Evolutionary conservation across 64 coral and sea anemone genomes (phyloP).

Genomic region (Actinia equina): DNA sequence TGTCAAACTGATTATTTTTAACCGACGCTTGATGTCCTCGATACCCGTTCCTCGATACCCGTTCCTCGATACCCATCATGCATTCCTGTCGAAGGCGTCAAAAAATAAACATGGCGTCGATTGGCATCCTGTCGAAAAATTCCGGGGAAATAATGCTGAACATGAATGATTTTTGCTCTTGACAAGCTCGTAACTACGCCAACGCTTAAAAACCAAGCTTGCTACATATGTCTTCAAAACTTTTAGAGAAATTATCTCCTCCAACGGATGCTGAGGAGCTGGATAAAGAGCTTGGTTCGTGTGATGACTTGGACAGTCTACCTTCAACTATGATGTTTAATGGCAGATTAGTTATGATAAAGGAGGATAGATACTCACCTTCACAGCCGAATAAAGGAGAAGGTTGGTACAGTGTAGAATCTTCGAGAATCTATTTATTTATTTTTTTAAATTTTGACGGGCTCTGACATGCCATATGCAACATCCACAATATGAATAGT

Average conservation of each 20-base stretch:
- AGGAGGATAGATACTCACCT: neutral
- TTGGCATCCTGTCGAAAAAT: neutral
- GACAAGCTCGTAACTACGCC: neutral
- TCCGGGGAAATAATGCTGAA: neutral
- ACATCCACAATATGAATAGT: neutral
- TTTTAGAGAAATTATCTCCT: slow-evolving; percentile 13
- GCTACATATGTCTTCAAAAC: slow-evolving; percentile 18
- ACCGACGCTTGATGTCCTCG: neutral
- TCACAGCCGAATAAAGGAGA: slow-evolving; percentile 3
- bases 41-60: too few relatives aligned
- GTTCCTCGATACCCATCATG: slow-evolving; percentile 17
- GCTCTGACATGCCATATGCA: neutral
- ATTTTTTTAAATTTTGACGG: neutral
- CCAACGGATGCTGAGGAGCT: neutral
- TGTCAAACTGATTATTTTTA: too few relatives aligned
- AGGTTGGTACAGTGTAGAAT: neutral
- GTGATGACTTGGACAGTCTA: slow-evolving; percentile 1
- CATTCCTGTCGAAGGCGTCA: neutral
- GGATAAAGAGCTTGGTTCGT: slow-evolving; percentile 1
- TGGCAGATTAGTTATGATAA: slow-evolving; percentile 11
- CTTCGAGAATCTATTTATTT: too few relatives aligned
- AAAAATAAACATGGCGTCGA: slow-evolving; percentile 30
- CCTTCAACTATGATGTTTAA: slow-evolving; percentile 18
- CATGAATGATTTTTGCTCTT: neutral
- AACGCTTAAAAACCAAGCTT: neutral